Base-by-base conservation (phyloP, 2,797 vertebrate genomes). In the Anguilla anguilla region DNA sequence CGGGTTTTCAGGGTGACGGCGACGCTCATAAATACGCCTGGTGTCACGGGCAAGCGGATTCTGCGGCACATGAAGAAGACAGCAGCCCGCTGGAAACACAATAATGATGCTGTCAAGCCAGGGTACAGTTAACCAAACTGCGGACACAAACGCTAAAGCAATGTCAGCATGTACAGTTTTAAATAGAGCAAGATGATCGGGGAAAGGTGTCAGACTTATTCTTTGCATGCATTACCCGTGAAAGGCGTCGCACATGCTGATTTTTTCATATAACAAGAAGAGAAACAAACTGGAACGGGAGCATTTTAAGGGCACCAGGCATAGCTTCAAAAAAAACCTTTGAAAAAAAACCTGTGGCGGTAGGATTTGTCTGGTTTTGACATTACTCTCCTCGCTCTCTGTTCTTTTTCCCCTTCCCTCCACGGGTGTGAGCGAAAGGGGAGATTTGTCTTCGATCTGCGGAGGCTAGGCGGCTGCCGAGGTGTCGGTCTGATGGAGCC, bases 401-500 rank as follows among this genome's bases (percentile, higher is more conserved):
- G 72, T 6, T 31, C n/a, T 10, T 72, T 28, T 3, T 64, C 2
- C 7, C 31, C 11, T 35, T 13, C n/a, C 22, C 64, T 28, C 64
- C 64, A n/a, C 7, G 22, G 22, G 22, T 64, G 31, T 15, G 64
- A 67, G 25, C 2, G 64, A 39, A 17, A 74, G 31, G 31, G 35
- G 6, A n/a, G 64, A 31, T 39, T 74, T 5, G 10, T 31, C 35
- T 74, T 74, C 28, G 19, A 74, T 74, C 72, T 31, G 28, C 0
- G 19, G 28, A 31, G 72, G 72, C 67, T 39, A 3, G 35, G 11
- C 72, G 6, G 72, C 13, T 74, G 35, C 13, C 15, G 67, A 72
- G 35, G 28, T 74, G 87, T 91, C 86, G 43, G 87, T 53, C 87
- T 92, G 91, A 92, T 91, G 91, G 89, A 88, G 85, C 57, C 89